phyloP scores from a whole-genome alignment of 2,113 vertebrate species.

The Saimiri boliviensis region DNA sequence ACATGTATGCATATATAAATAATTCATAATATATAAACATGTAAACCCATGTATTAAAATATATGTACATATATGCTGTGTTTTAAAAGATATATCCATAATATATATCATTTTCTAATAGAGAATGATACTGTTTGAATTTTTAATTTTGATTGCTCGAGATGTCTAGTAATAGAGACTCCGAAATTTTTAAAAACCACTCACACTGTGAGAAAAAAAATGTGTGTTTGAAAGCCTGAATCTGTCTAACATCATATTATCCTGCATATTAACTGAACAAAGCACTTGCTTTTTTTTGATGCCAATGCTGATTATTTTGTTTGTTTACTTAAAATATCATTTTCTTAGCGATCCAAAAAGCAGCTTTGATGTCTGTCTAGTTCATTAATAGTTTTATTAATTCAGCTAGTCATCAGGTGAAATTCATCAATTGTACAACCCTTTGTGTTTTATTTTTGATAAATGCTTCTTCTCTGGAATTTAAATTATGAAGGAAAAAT shows the following conservation, averaged over 20 bases:
- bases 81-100: background rate
- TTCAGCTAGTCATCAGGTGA: slow-evolving; percentile 78
- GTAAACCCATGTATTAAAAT: background rate
- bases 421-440: slow-evolving; percentile 78
- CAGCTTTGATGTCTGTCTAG: slow-evolving; percentile 52
- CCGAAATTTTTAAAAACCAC: background rate
- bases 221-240: background rate
- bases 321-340: slow-evolving; percentile 60
- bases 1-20: background rate
- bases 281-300: slow-evolving; percentile 8
- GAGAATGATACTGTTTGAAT: background rate
- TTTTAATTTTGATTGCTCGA: slow-evolving; percentile 4
- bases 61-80: background rate
- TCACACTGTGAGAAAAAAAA: background rate
- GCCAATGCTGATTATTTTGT: background rate
- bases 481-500: slow-evolving; percentile 88
- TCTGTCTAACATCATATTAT: background rate
- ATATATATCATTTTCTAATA: background rate
- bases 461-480: slow-evolving; percentile 86
- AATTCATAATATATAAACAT: background rate
- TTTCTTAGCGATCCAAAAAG: slow-evolving; percentile 61
- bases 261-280: background rate
- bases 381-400: slow-evolving; percentile 82
- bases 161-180: background rate
- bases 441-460: slow-evolving; percentile 82